Evolutionary conservation across 2,888 invertebrate genomes (phyloP).

Genomic region (Aethes cnicana): DNA sequence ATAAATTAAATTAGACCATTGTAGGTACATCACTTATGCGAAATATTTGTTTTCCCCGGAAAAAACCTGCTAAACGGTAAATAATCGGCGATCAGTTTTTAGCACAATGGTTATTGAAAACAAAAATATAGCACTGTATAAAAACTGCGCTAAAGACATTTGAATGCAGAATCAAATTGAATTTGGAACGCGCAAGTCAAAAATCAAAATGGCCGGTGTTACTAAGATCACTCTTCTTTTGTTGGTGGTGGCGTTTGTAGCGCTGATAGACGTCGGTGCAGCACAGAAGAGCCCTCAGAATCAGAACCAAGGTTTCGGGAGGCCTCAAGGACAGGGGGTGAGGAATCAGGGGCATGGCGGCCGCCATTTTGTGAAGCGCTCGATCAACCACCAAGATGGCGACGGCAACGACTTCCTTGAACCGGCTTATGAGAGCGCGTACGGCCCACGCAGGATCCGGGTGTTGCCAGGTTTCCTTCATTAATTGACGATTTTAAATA

Average conservation of each 20-base stretch:
- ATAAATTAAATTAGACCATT: slow-evolving; percentile 1
- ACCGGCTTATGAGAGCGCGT: slow-evolving; percentile 47
- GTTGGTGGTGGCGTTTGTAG: slow-evolving; percentile 46
- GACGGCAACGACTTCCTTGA: slow-evolving; percentile 42
- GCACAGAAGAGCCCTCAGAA: slow-evolving; percentile 33
- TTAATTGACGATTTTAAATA: slow-evolving; percentile 35
- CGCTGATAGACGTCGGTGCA: slow-evolving; percentile 37
- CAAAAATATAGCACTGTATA: slow-evolving; percentile 38
- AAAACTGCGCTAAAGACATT: slow-evolving; percentile 32
- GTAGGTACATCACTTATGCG: background rate
- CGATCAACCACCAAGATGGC: slow-evolving; percentile 49
- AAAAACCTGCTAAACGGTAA: slow-evolving; percentile 32
- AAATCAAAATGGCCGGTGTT: slow-evolving; percentile 48
- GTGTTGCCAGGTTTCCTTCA: slow-evolving; percentile 62
- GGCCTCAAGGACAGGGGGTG: background rate
- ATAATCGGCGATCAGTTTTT: slow-evolving; percentile 29
- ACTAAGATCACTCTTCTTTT: slow-evolving; percentile 47
- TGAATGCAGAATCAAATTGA: slow-evolving; percentile 13
- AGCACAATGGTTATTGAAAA: slow-evolving; percentile 36
- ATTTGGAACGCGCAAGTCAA: slow-evolving; percentile 12
- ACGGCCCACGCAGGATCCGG: slow-evolving; percentile 60
- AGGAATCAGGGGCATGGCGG: slow-evolving; percentile 1
- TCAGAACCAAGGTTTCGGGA: background rate
- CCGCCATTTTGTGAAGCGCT: slow-evolving; percentile 57
- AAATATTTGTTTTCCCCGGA: slow-evolving; percentile 7